Base-by-base conservation (phyloP, 2,113 vertebrate genomes). In the Cephalopholis sonnerati region DNA sequence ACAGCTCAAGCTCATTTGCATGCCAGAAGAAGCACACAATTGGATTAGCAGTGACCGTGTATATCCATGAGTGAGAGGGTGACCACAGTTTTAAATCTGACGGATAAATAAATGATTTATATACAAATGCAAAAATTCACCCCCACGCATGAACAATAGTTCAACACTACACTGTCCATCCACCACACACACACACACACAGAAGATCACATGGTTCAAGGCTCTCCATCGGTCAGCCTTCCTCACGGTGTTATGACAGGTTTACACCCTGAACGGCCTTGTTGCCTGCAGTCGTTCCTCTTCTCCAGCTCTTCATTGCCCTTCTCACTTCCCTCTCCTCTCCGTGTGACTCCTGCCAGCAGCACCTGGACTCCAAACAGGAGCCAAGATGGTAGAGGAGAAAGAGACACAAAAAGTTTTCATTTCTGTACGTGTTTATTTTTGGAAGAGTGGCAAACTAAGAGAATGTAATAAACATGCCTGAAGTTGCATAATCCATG, bases 261-360 rank as follows among this genome's bases (percentile, higher is more conserved):
- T 87, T 78, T 76, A 85, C 55, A 63, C 44, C n/a, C 15, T 80
- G 41, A 64, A 73, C 62, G 57, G 57, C 62, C 72, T 80, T 67
- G 54, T 51, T 81, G 68, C 55, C 73, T 65, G 36, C 77, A 27
- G 0, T 77, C 22, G 22, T 51, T 81, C 79, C 51, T 51, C 13
- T 62, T 41, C 44, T 54, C 57, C 65, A 54, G 15, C 65, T 62
- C 74, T 78, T 8, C 32, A 36, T 17, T 4, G n/a, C 61, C 66
- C 74, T 12, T 61, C 50, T 81, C 15, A 29, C 46, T n/a, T 69
- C 46, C 55, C 54, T 67, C 74, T 83, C 72, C 48, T 51, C 41
- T 77, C 67, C 54, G 74, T 84, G 51, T 84, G 77, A 83, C 85
- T 80, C 62, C 82, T 90, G 87, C 77, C 90, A 90, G 44, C 75